A percentile compares a stretch with the other conserved stretches of the same genome.
These are phyloP conservation scores for Apodemus sylvaticus DNA, from an alignment of 2,113 vertebrate species.

Conservation along the genomic window DNA sequence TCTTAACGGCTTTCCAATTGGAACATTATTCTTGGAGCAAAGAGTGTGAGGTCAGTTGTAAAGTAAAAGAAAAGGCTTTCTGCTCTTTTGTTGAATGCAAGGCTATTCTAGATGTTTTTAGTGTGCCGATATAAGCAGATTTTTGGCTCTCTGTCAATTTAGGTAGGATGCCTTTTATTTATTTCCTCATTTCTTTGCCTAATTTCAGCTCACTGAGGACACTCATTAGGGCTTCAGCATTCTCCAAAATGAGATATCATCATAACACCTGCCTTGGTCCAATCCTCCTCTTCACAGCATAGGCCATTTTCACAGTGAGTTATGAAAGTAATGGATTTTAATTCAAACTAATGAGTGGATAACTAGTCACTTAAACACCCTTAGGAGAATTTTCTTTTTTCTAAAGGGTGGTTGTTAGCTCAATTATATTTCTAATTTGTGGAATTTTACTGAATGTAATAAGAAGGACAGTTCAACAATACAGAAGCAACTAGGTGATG, in stretches of 20 bases:
- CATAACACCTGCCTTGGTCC: neutral
- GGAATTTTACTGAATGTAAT: neutral
- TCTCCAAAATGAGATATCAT: neutral
- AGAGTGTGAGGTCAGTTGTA: neutral
- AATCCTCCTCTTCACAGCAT: neutral
- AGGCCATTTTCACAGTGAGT: neutral
- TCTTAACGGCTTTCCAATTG: neutral
- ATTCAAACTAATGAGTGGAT: slow-evolving; percentile 56
- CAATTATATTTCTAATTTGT: slow-evolving; percentile 43
- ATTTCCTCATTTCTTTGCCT: neutral
- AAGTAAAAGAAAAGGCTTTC: neutral
- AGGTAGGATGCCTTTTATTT: too few species aligned
- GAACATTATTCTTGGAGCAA: neutral
- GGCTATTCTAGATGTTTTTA: neutral
- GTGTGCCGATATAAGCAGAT: neutral
- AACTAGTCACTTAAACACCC: slow-evolving; percentile 51
- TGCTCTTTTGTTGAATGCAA: neutral
- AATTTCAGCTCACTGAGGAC: neutral
- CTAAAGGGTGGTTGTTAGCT: neutral
- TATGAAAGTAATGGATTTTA: slow-evolving; percentile 50
- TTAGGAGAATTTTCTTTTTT: slow-evolving; percentile 33
- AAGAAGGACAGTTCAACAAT: neutral
- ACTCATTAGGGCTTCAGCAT: neutral
- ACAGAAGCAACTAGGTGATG: fast-evolving
- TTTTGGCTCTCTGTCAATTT: neutral